A percentile compares a stretch with the other conserved stretches of the same genome.
phyloP scores from a whole-genome alignment of 1,140 invertebrate species.

The Listronotus oregonensis region DNA sequence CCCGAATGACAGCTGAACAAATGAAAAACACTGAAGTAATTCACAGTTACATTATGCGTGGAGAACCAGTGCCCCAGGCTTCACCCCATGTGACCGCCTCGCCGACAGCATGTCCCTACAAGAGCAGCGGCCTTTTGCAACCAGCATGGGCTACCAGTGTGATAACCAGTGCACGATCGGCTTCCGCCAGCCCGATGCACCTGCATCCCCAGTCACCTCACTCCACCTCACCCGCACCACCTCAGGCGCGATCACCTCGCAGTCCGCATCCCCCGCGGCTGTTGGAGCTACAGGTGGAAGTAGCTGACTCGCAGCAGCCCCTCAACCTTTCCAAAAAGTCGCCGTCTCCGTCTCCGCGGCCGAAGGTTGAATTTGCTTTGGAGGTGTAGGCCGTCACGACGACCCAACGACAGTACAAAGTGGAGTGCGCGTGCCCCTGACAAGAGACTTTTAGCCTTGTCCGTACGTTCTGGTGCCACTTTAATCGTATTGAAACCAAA shows the following conservation, averaged over 20 bases:
- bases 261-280: constrained; percentile 61
- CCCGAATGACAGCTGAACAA: constrained; percentile 85
- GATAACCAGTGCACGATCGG: constrained; percentile 57
- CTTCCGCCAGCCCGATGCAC: constrained; percentile 53
- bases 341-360: constrained; percentile 74
- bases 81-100: constrained; percentile 48
- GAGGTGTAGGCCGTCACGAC: constrained; percentile 59
- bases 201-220: constrained; percentile 57
- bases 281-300: constrained; percentile 80
- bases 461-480: constrained; percentile 53
- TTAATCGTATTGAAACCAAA: constrained; percentile 68
- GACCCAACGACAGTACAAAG: constrained; percentile 50
- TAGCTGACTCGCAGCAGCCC: constrained; percentile 80
- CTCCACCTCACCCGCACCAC: constrained; percentile 60
- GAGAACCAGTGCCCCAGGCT: constrained; percentile 56
- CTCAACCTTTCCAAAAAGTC: constrained; percentile 88
- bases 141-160: constrained; percentile 55
- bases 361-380: constrained; percentile 61
- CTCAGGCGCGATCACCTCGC: constrained; percentile 55
- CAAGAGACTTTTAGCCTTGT: constrained; percentile 30
- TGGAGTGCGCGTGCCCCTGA: constrained; percentile 43
- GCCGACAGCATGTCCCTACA: constrained; percentile 54
- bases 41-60: constrained; percentile 85
- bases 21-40: constrained; percentile 87
- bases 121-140: constrained; percentile 45